phyloP scores from a whole-genome alignment of 92 coral and sea anemone species.

The Epizoanthus ramosus region DNA sequence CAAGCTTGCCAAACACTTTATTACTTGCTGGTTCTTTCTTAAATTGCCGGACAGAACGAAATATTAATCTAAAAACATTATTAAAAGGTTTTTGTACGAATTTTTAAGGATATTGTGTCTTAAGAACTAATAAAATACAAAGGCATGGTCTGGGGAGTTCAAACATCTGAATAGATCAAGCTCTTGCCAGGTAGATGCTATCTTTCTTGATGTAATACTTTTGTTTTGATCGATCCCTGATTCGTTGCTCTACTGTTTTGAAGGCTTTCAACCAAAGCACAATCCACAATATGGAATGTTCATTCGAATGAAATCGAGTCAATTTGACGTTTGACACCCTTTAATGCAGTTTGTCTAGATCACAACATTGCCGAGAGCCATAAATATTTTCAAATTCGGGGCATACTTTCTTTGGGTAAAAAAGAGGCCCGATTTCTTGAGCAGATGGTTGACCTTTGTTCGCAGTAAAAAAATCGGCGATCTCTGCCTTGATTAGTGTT shows the following conservation, averaged over 20 bases:
- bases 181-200: slow-evolving; percentile 14
- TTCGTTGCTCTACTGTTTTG: slow-evolving; percentile 9
- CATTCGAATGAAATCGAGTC: slow-evolving; percentile 7
- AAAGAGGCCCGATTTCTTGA: background rate
- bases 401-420: background rate
- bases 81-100: slow-evolving; percentile 29
- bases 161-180: background rate
- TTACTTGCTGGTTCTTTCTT: background rate
- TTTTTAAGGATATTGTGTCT: slow-evolving; percentile 1
- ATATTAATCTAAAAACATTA: background rate
- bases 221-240: slow-evolving; percentile 24
- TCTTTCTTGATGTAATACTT: slow-evolving; percentile 1
- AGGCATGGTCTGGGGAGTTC: slow-evolving; percentile 5
- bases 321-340: background rate
- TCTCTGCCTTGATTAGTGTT: slow-evolving; percentile 41
- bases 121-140: background rate
- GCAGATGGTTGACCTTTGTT: slow-evolving; percentile 5
- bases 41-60: background rate
- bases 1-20: background rate
- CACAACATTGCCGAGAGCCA: background rate
- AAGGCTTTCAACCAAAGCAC: slow-evolving; percentile 25
- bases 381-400: background rate
- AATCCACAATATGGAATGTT: background rate
- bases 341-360: slow-evolving; percentile 1
- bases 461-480: slow-evolving; percentile 12